These are phyloP conservation scores for Drosophila recens DNA, from an alignment of 2,888 invertebrate species.

Conservation along the genomic window DNA sequence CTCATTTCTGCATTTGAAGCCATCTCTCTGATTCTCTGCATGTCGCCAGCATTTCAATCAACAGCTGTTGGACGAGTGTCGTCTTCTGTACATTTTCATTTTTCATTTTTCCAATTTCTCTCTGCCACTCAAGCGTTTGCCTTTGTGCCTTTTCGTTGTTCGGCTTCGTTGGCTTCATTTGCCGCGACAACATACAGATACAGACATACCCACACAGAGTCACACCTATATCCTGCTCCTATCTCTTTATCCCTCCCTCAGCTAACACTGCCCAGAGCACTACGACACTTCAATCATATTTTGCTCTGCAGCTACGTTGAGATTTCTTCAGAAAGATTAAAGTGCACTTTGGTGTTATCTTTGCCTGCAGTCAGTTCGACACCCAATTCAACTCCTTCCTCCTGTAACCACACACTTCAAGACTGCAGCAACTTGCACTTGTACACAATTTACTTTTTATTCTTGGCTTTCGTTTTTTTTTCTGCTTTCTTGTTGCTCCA, in stretches of 20 bases:
- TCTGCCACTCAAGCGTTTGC: conserved; percentile 59
- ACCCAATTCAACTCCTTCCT: conserved; percentile 45
- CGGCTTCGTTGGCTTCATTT: conserved; percentile 35
- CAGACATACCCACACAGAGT: conserved; percentile 12
- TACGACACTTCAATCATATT: conserved; percentile 76
- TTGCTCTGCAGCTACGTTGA: conserved; percentile 66
- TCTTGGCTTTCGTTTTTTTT: conserved; percentile 21
- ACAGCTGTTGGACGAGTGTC: conserved; percentile 66
- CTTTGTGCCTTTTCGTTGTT: conserved; percentile 56
- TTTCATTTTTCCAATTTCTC: conserved; percentile 67
- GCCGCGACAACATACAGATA: conserved; percentile 27
- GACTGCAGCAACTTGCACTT: conserved; percentile 68
- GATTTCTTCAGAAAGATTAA: conserved; percentile 79
- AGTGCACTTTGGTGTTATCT: conserved; percentile 82
- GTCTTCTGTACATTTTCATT: conserved; percentile 57
- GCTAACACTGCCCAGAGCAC: conserved; percentile 9
- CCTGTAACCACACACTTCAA: conserved; percentile 25
- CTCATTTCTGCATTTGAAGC: conserved; percentile 56
- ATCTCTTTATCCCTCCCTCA: neutral
- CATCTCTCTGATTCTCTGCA: conserved; percentile 25
- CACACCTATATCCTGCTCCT: conserved; percentile 24
- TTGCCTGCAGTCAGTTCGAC: conserved; percentile 67
- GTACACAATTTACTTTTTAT: conserved; percentile 54
- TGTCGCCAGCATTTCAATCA: conserved; percentile 64
- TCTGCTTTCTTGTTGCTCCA: conserved; percentile 67